Evolutionary conservation across 2,888 invertebrate genomes (phyloP), one percentile per base, ranked within the genome.

Genomic region (Ennomos fuscantarius): DNA sequence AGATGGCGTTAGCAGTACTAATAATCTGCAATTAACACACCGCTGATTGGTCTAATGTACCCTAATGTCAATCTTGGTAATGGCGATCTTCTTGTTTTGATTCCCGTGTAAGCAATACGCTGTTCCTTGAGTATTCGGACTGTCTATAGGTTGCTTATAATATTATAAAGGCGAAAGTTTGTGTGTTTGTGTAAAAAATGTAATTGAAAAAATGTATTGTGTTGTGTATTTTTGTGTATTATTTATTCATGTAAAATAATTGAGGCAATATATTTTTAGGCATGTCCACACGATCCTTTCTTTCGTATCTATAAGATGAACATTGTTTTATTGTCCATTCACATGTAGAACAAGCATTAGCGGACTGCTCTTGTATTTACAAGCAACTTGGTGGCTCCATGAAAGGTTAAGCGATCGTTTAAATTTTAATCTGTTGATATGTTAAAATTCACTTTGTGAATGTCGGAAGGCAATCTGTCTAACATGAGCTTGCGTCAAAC

Each of bases 291-390:
- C 15, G 62, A 68, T 66, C 53, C 64, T 54, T 59, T 62, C 65
- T 5, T 12, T 46, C 9, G 32, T 54, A 62, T 67, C 63, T 58
- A 62, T 70, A 71, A 69, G 63, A 54, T 60, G 68, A 69, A 68
- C 74, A 78, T 85, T 82, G 81, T 86, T 82, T 87, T 83, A 84
- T 81, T 79, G 79, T 70, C 66, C 67, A 74, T 73, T 74, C 74
- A 76, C 76, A 73, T 69, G 74, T 76, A 65, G 73, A 61, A 66
- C 65, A 72, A 63, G 77, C 83, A 78, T 80, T 81, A 79, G 73
- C 73, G 70, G 75, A 69, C 72, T 71, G 72, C 56, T 63, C 65
- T 49, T 53, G 64, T 69, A 59, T 69, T 70, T 63, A 68, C 69
- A 59, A 64, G 68, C 63, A 49, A 66, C 68, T 66, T 67, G 70